Base-by-base conservation (phyloP, 1,140 invertebrate species). In the Nasonia giraulti region DNA sequence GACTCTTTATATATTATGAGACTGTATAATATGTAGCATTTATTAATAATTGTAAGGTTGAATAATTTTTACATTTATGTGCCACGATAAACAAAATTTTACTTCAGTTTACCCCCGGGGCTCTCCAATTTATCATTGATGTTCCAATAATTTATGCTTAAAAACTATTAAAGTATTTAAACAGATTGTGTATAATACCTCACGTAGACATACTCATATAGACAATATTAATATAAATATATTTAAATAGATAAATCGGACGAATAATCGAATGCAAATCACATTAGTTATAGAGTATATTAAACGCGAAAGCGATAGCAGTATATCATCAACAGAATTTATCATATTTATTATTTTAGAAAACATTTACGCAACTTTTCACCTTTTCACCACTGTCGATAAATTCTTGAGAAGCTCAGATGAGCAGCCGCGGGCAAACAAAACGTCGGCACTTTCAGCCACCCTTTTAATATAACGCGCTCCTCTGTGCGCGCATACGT, bases 231-330 rank as follows among this genome's bases (percentile, higher is more conserved):
- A 23, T 68, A 68, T 23, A 68, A 68, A 68, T 23, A 69, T 71
- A 31, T 33, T 62, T 31, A 11, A 40, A 37, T 44, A 44, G 17
- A 74, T 74, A 10, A 74, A 74, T 74, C 20, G 17, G 33, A 62
- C 55, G 55, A 75, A 44, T 40, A 37, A 50, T 55, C 50, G 23
- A 27, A 77, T 27, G 27, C 17, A 77, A 79, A 79, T 79, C 50
- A 79, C 50, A 62, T 78, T 14, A 62, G 47, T 78, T 23, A 27
- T 27, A 40, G 76, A 78, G 50, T 79, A 37, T 31, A 66, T 33
- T 33, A 66, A 79, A 44, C 77, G 77, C 31, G 31, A 62, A 79
- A 33, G 47, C 23, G 11, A 62, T 50, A 66, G 1, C n/a, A 33
- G 11, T 33, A n/a, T 77, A 33, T 79, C 27, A 10, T 66, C 27